These are phyloP conservation scores for Cepphus grylle DNA, from an alignment of 2,113 vertebrate genomes.

Conservation along the genomic window DNA sequence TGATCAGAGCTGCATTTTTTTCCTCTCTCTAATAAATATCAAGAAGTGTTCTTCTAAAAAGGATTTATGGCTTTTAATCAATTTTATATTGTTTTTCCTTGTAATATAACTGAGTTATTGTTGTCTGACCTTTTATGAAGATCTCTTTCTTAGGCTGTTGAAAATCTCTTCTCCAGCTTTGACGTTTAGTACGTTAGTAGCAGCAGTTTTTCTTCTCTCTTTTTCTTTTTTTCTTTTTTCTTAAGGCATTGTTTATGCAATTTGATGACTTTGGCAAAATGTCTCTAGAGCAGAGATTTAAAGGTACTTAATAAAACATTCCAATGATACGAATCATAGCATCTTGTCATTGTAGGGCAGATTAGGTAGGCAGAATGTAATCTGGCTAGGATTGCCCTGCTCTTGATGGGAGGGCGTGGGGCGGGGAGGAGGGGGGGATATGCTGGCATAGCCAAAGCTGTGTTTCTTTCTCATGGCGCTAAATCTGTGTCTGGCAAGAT, in stretches of 20 bases:
- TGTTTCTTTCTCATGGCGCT: neutral
- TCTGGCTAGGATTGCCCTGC: neutral
- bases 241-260: neutral
- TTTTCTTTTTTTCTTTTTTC: neutral
- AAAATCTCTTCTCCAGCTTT: neutral
- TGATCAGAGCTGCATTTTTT: neutral
- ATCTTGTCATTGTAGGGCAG: neutral
- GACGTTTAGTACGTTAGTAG: neutral
- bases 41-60: neutral
- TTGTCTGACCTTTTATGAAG: neutral
- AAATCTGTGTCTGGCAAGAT: neutral
- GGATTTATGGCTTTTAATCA: neutral
- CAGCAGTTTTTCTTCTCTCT: neutral
- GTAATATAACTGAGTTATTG: neutral
- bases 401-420: neutral
- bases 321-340: neutral
- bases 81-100: neutral
- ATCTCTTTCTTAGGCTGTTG: neutral
- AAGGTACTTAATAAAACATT: neutral
- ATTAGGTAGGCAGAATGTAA: neutral
- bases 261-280: neutral
- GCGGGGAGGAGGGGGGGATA: neutral
- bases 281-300: neutral
- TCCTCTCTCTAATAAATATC: neutral
- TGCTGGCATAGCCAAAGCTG: neutral